A percentile compares a stretch with the other conserved stretches of the same genome.
These are phyloP conservation scores for Leptinotarsa juncta DNA, from an alignment of 2,888 invertebrate genomes.

Conservation along the genomic window DNA sequence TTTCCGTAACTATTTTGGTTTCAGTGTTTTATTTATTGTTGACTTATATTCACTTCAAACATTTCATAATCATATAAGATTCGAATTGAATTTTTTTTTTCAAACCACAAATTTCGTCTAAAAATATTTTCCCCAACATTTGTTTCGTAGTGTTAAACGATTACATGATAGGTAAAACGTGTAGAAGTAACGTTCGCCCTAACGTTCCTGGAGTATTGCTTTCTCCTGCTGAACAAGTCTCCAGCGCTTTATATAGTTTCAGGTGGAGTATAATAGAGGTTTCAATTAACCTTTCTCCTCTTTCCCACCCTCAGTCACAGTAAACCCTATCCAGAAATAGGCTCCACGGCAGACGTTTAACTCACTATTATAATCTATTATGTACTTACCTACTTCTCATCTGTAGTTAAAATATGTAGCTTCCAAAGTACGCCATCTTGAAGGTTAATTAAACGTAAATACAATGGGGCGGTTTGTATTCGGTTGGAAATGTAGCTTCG, in stretches of 20 bases:
- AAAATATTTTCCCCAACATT: too few species aligned
- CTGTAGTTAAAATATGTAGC: constrained; percentile 51
- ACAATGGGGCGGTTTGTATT: constrained; percentile 44
- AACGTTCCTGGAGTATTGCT: neutral
- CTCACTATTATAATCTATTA: constrained; percentile 59
- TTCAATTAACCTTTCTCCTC: constrained; percentile 63
- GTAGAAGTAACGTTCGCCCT: neutral
- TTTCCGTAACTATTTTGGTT: too few species aligned
- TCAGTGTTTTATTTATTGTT: too few species aligned
- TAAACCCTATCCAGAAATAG: constrained; percentile 48
- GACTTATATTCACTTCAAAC: too few species aligned
- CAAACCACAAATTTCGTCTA: too few species aligned
- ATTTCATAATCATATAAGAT: too few species aligned
- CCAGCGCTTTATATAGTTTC: constrained; percentile 58
- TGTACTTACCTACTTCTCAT: constrained; percentile 56
- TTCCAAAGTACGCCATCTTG: constrained; percentile 44
- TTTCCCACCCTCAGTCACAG: constrained; percentile 20
- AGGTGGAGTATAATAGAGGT: constrained; percentile 64
- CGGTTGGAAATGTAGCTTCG: constrained; percentile 40
- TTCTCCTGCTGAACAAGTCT: constrained; percentile 58
- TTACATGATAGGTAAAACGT: too few species aligned
- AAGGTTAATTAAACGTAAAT: constrained; percentile 50
- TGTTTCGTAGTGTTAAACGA: too few species aligned
- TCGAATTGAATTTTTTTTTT: too few species aligned
- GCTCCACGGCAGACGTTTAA: constrained; percentile 60